These are phyloP conservation scores for Penaeus vannamei DNA, from an alignment of 1,140 invertebrate species.

Conservation along the genomic window DNA sequence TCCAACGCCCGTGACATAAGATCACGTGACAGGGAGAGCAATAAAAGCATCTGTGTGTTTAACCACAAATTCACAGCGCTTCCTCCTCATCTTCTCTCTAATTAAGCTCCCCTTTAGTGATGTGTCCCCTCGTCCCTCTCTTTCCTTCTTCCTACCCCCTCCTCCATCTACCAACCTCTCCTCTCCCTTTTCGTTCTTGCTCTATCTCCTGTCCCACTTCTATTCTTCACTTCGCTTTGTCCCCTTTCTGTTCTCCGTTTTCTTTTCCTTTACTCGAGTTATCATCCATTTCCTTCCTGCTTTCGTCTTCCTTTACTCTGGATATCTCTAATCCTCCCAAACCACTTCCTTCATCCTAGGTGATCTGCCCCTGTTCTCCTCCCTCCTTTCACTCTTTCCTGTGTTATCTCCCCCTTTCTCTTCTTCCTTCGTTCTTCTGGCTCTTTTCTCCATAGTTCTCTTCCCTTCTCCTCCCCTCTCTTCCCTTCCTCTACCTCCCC, in stretches of 20 bases:
- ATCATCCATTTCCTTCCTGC: not conserved
- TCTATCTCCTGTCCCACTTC: not conserved
- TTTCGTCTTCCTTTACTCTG: not conserved
- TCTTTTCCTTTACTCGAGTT: not conserved
- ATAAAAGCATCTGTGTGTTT: not conserved
- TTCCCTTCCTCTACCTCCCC: not conserved
- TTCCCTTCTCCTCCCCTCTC: not conserved
- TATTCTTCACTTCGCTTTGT: not conserved
- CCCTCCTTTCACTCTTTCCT: not conserved
- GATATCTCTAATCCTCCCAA: not conserved
- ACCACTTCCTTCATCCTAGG: not conserved
- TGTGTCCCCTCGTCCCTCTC: not conserved
- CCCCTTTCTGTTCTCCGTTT: not conserved
- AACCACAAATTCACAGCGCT: not conserved
- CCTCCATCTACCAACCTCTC: not conserved
- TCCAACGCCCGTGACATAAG: no score
- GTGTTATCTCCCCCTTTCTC: not conserved
- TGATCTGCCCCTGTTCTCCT: not conserved
- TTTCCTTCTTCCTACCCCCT: not conserved
- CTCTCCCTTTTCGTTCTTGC: not conserved
- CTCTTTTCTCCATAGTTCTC: no score
- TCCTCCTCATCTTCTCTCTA: slow-evolving; percentile 1
- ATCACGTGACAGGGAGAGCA: not conserved
- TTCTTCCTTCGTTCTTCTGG: not conserved
- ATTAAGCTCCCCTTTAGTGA: not conserved